Evolutionary conservation across 2,113 vertebrate genomes (phyloP), one percentile per base, ranked within the genome.

Genomic region (Panthera leo): DNA sequence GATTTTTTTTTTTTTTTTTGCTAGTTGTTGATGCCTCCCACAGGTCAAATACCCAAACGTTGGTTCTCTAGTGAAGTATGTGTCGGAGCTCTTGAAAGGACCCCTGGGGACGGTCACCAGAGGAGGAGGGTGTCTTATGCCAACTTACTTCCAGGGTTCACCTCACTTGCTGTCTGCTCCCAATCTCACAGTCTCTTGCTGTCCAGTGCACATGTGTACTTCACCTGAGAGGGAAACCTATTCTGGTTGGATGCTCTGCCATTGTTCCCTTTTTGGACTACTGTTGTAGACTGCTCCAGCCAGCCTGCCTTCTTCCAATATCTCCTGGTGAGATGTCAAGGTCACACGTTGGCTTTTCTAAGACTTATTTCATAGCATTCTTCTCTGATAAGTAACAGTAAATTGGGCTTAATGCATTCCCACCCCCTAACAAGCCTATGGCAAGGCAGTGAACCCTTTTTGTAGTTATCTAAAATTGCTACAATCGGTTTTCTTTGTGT

Each of bases 141-240:
- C 5, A 2, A 5, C 36, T 42, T 16, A 51, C 13, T 63, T 79
- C 3, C 0, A 18, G 3, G 45, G 2, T 7, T 63, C 9, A 19
- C 48, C 8, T n/a, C 7, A 6, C 25, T 76, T 55, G 9, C 27
- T 0, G 1, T 4, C 16, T 21, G 18, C 12, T 68, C 6, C 13
- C 7, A 2, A 58, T 10, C 5, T 68, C 16, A 39, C 25, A 5
- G 16, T 36, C 27, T n/a, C 25, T 83, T 15, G 5, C 11, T 11
- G 18, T 4, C 25, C 5, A 0, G 5, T 16, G 1, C 27, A 27
- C 0, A 0, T 13, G 1, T 42, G 29, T 83, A 3, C 23, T 63
- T 68, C 9, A n/a, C 9, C 11, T 1, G 2, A 36, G 15, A 7
- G 21, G 7, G 21, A 61, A 94, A 21, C 7, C 15, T 6, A 5